Evolutionary conservation across 1,140 invertebrate species (phyloP).

Genomic region (Dreissena polymorpha): DNA sequence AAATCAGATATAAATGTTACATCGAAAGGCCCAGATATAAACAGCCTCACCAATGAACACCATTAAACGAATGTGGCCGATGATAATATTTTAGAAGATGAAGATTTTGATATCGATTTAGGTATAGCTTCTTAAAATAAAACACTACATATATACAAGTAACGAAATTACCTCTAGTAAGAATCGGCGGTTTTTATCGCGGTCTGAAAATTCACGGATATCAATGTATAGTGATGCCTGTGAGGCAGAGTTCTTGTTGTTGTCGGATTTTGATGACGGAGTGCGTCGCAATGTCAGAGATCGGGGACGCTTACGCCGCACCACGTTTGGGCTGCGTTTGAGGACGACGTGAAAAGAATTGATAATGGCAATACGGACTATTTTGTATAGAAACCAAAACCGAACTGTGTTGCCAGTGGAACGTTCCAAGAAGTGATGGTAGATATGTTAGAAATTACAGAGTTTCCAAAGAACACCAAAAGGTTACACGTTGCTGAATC

Average conservation of each 20-base stretch:
- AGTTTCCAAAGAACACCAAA: slow-evolving; percentile 56
- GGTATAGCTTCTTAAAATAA: too few species aligned
- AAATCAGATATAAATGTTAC: too few species aligned
- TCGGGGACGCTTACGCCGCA: neutral
- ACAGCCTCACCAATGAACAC: too few species aligned
- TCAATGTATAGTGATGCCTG: too few species aligned
- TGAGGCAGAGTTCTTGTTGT: neutral
- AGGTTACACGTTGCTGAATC: slow-evolving; percentile 35
- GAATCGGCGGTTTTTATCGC: too few species aligned
- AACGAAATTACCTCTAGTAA: too few species aligned
- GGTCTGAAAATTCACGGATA: too few species aligned
- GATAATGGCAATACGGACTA: slow-evolving; percentile 47
- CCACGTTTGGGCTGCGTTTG: slow-evolving; percentile 60
- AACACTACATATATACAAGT: too few species aligned
- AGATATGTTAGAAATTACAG: slow-evolving; percentile 60
- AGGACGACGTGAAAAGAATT: slow-evolving; percentile 61
- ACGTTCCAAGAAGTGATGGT: slow-evolving; percentile 64
- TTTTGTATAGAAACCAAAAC: slow-evolving; percentile 47
- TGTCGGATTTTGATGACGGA: slow-evolving; percentile 36
- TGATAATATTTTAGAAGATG: too few species aligned
- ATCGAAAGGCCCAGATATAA: too few species aligned
- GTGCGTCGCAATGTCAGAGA: neutral
- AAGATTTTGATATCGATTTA: too few species aligned
- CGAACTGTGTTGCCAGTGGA: slow-evolving; percentile 59
- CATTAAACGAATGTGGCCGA: too few species aligned